These are phyloP conservation scores for Drosophila willistoni DNA, from an alignment of 1,140 invertebrate genomes.

Conservation along the genomic window DNA sequence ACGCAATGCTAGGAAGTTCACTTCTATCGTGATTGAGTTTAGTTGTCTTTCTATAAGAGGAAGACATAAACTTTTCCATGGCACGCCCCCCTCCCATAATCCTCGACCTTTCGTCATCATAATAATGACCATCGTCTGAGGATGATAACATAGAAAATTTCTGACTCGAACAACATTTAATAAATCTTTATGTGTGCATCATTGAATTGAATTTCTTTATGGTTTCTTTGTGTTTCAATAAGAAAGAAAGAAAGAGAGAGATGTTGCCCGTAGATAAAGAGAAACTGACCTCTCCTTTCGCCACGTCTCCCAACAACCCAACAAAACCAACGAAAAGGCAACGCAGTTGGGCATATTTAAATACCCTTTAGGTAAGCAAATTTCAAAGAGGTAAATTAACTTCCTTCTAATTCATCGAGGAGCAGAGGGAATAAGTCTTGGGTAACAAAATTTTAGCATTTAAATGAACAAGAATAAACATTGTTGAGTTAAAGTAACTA, in stretches of 20 bases:
- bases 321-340: neutral
- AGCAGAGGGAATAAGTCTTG: too few relatives aligned
- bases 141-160: conserved; percentile 27
- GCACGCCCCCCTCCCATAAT: neutral
- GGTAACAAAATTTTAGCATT: too few relatives aligned
- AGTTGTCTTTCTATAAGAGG: neutral
- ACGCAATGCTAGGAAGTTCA: too few relatives aligned
- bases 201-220: conserved; percentile 38
- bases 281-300: conserved; percentile 36
- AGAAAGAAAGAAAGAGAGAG: conserved; percentile 4
- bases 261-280: conserved; percentile 62
- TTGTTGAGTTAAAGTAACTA: too few relatives aligned
- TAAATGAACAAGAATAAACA: too few relatives aligned
- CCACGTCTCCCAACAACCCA: too few relatives aligned
- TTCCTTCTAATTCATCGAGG: too few relatives aligned
- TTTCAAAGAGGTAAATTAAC: neutral
- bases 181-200: conserved; percentile 61
- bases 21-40: too few relatives aligned
- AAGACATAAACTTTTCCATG: neutral
- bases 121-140: neutral
- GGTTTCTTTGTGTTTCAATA: conserved; percentile 60
- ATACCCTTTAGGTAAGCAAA: neutral
- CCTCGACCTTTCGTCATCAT: conserved; percentile 6
- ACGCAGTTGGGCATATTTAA: neutral
- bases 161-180: conserved; percentile 52